Base-by-base conservation (phyloP, 2,797 vertebrate genomes). In the Eremophila alpestris region DNA sequence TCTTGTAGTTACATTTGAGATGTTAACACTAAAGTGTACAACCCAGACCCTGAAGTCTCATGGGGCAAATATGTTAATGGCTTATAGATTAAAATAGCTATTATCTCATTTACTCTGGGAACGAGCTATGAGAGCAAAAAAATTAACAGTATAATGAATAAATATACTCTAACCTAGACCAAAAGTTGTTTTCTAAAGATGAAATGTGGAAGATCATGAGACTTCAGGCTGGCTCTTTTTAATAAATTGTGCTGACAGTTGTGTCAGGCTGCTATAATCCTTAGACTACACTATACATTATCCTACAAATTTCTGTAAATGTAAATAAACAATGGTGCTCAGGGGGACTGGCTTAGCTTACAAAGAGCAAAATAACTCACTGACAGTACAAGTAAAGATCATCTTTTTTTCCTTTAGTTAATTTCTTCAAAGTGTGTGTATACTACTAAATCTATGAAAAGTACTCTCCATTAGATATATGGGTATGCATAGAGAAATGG, bases 81-180 rank as follows among this genome's bases (percentile, higher is more conserved):
- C 54, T 91, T 83, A 41, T 81, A 73, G 73, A 73, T 91, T 82
- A 79, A 75, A 78, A 83, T 46, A 70, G 59, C 17, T 76, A 73
- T 94, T 94, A 79, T 71, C 55, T 49, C n/a, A 69, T 94, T 96
- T 91, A 52, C 46, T 81, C 43, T 64, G 52, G 29, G 48, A 93
- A 76, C n/a, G 69, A 73, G 17, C 9, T 73, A 78, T 5, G 11
- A 83, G 73, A 73, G 52, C 36, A 20, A 70, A 80, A 90, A 93
- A 90, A 82, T 41, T 54, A 63, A 60, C 2, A 15, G 21, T 62
- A 22, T 71, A 58, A 63, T 68, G 56, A 62, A 74, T 65, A 89
- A 83, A 81, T 80, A 17, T 81, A 40, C 29, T 49, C 48, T 62
- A 78, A 85, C 22, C 23, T 83, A 58, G 77, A 69, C 32, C 34